These are phyloP conservation scores for Callosobruchus maculatus DNA, from an alignment of 2,888 invertebrate genomes.

Conservation along the genomic window DNA sequence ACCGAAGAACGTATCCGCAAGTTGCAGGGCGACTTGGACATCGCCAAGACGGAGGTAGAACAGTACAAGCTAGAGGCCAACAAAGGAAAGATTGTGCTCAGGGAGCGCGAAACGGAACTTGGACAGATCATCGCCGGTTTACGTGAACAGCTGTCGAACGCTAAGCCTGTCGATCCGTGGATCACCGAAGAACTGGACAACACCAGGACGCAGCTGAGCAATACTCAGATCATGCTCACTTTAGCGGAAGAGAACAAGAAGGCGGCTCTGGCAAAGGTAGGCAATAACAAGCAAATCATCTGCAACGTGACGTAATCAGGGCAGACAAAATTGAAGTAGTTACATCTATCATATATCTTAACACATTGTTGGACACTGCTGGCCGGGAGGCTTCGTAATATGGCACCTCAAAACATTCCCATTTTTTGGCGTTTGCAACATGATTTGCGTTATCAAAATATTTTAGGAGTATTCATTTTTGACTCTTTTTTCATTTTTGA, in stretches of 20 bases:
- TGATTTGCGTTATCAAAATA: too few species aligned
- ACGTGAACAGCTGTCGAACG: conserved; percentile 3
- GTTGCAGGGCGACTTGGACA: not conserved
- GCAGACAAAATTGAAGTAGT: too few species aligned
- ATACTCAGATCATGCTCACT: conserved; percentile 51
- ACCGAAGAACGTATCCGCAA: not conserved
- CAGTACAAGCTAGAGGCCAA: not conserved
- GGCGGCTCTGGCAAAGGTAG: conserved; percentile 38
- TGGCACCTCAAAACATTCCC: too few species aligned
- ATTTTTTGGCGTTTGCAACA: too few species aligned
- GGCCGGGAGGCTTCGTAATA: too few species aligned
- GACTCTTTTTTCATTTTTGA: too few species aligned
- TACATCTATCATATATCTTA: too few species aligned
- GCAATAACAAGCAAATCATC: too few species aligned
- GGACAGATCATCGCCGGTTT: conserved; percentile 14
- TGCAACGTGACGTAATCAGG: too few species aligned
- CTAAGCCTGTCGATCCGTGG: not conserved
- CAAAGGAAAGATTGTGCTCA: not conserved
- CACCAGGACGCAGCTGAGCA: conserved; percentile 43
- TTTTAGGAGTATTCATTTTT: too few species aligned
- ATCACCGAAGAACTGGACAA: conserved; percentile 40
- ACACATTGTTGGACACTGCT: too few species aligned
- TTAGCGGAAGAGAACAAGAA: conserved; percentile 46
- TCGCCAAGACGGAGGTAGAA: not conserved
- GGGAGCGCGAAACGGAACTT: not conserved